phyloP scores from a whole-genome alignment of 2,888 invertebrate genomes.

The Chaitophorus viminalis region DNA sequence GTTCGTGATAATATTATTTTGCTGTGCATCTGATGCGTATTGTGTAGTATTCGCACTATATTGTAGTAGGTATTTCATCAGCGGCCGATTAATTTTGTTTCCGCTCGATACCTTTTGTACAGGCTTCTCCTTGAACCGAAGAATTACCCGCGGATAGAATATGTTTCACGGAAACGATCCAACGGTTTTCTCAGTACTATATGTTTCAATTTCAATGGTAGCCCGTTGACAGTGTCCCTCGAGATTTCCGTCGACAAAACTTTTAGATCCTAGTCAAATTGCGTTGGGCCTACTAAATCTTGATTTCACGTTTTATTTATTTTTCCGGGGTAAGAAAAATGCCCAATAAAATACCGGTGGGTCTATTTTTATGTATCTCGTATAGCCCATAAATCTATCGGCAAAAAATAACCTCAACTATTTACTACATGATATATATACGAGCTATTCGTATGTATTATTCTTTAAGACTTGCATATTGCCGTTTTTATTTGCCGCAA shows the following conservation, averaged over 20 bases:
- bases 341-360: neutral
- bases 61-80: neutral
- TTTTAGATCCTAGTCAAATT: neutral
- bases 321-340: neutral
- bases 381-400: neutral
- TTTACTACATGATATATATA: too few relatives aligned
- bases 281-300: neutral
- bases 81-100: neutral
- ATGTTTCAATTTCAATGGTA: neutral
- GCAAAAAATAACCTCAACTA: too few relatives aligned
- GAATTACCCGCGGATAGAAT: neutral
- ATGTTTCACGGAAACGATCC: neutral
- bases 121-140: neutral
- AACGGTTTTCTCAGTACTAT: neutral
- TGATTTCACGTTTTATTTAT: conserved; percentile 12
- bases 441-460: too few relatives aligned
- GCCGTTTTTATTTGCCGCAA: neutral
- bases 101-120: neutral
- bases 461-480: too few relatives aligned
- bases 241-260: neutral
- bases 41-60: neutral
- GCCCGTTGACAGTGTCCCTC: too few relatives aligned
- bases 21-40: neutral
- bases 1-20: neutral
- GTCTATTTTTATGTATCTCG: neutral